Evolutionary conservation across 2,888 invertebrate genomes (phyloP).

Genomic region (Aquatica leii): DNA sequence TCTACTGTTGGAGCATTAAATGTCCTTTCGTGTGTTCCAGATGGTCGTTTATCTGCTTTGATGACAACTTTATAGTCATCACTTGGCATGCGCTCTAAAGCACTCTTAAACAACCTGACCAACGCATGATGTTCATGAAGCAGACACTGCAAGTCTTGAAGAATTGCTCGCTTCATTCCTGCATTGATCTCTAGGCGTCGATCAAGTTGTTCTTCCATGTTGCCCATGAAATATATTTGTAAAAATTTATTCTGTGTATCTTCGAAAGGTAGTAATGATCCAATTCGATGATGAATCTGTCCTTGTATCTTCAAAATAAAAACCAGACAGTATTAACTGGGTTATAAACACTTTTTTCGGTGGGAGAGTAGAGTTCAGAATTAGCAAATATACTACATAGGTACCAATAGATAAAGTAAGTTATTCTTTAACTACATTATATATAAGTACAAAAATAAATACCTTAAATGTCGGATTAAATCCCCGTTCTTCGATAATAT

Average conservation of each 20-base stretch:
- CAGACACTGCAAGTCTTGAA: conserved; percentile 31
- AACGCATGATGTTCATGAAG: not conserved
- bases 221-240: conserved; percentile 40
- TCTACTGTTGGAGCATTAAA: conserved; percentile 54
- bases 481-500: conserved; percentile 1
- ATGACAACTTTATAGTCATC: conserved; percentile 53
- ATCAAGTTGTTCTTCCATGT: conserved; percentile 14
- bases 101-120: not conserved
- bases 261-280: conserved; percentile 30
- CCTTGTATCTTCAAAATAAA: conserved; percentile 31
- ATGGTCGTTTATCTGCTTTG: conserved; percentile 51
- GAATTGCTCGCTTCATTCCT: conserved; percentile 11
- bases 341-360: conserved; percentile 2
- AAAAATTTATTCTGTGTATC: conserved; percentile 36
- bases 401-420: conserved; percentile 1
- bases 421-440: too few species aligned
- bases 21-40: conserved; percentile 47
- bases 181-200: conserved; percentile 7
- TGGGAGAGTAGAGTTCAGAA: not conserved
- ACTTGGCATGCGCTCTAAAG: too few species aligned
- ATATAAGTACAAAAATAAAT: too few species aligned
- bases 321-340: not conserved
- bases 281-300: conserved; percentile 35
- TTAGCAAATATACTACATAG: not conserved
- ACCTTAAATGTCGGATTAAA: conserved; percentile 14